Base-by-base conservation (phyloP, 2,888 invertebrate genomes). In the Polietes domitor region DNA sequence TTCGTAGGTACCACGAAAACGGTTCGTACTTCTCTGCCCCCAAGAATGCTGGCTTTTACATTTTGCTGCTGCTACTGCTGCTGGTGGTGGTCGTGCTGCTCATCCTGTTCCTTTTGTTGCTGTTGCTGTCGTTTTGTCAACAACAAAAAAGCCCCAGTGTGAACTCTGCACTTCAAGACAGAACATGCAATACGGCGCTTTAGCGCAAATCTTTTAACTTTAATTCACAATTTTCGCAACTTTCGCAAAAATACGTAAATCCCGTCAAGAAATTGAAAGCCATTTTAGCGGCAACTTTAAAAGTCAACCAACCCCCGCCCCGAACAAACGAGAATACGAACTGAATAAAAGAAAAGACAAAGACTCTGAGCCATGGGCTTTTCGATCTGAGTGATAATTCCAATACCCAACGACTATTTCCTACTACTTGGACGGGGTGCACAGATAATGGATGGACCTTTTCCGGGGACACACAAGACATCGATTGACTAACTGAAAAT, bases 121-220 rank as follows among this genome's bases (percentile, higher is more conserved):
- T 78, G 83, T 63, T 61, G 28, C 19, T 37, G 43, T 47, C 6
- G 26, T 70, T 70, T 68, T 19, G 43, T 86, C 88, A 87, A 81
- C 86, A 83, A 86, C 37, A 55, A 50, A 10, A 19, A 55, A 76
- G 73, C 85, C 80, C 86, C 87, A 89, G 88, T 89, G 87, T 87
- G 87, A 88, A 87, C 87, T 88, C 87, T 88, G 87, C 87, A 88
- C 87, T 89, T 88, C 86, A 87, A 87, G 88, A 86, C 85, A 86
- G 80, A 88, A 86, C 87, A 87, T 87, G 88, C 86, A 87, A 86
- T 85, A 86, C 85, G 86, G 77, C 81, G 76, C 77, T 79, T 71
- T 75, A 82, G 79, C 81, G 83, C 81, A 79, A 79, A 77, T 68
- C 53, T 70, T 47, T 47, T 71, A 71, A 74, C 17, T 47, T 47